Percentiles rank a stretch among this genome's conserved stretches.
These are phyloP conservation scores for Morone chrysops DNA, from an alignment of 2,113 vertebrate genomes.

Conservation along the genomic window DNA sequence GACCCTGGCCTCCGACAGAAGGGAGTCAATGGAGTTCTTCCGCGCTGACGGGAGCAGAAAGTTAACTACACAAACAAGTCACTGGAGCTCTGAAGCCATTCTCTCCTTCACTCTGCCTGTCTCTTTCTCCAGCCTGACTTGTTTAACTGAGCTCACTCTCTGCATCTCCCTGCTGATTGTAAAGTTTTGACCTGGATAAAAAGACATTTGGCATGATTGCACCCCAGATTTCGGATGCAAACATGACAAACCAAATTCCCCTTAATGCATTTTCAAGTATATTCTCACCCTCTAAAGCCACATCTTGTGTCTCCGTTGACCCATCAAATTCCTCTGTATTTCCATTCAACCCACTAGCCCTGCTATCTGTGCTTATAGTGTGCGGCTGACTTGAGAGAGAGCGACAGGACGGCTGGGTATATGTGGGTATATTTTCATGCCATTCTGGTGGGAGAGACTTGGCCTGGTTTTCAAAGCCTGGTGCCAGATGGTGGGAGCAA, in stretches of 20 bases:
- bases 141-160: slow-evolving; percentile 37
- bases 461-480: slow-evolving; percentile 84
- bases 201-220: slow-evolving; percentile 24
- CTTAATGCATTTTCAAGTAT: slow-evolving; percentile 11
- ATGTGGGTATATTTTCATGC: slow-evolving; percentile 79
- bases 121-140: slow-evolving; percentile 41
- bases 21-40: slow-evolving; percentile 77
- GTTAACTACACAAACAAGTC: slow-evolving; percentile 78
- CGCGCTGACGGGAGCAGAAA: slow-evolving; percentile 74
- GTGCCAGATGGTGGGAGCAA: slow-evolving; percentile 82
- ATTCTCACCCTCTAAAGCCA: slow-evolving; percentile 3
- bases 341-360: slow-evolving; percentile 31
- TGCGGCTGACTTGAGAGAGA: slow-evolving; percentile 71
- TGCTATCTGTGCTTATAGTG: slow-evolving; percentile 59
- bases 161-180: slow-evolving; percentile 20
- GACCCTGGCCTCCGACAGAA: slow-evolving; percentile 70
- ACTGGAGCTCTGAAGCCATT: slow-evolving; percentile 57
- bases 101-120: slow-evolving; percentile 24
- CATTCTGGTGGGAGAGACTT: slow-evolving; percentile 84
- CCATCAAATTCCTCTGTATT: slow-evolving; percentile 28
- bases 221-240: slow-evolving; percentile 17
- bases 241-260: slow-evolving; percentile 10
- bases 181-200: slow-evolving; percentile 46
- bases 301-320: slow-evolving; percentile 23
- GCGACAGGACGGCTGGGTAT: slow-evolving; percentile 71